phyloP scores from a whole-genome alignment of 1,140 invertebrate genomes.

The Fopius arisanus region DNA sequence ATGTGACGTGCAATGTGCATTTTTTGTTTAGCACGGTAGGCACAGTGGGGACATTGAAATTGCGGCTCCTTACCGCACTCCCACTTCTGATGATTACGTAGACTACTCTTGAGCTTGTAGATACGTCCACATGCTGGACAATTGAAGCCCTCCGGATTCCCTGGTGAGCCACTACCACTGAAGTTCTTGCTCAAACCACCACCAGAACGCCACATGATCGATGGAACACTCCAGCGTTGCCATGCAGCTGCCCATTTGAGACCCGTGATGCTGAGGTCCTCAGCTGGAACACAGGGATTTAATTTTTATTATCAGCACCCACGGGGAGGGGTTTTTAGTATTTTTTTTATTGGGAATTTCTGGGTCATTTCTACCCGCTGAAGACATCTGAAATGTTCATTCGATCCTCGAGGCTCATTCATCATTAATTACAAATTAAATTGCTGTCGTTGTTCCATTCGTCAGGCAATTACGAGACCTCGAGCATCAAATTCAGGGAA shows the following conservation, averaged over 20 bases:
- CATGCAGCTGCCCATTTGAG: conserved; percentile 70
- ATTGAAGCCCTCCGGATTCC: conserved; percentile 70
- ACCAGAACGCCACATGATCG: conserved; percentile 63
- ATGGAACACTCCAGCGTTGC: conserved; percentile 63
- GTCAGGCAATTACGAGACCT: background rate
- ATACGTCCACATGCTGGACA: conserved; percentile 81
- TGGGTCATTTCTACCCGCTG: background rate
- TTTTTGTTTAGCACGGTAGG: conserved; percentile 83
- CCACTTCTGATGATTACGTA: conserved; percentile 87
- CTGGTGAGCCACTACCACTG: conserved; percentile 46
- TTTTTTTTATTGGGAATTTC: conserved; percentile 9
- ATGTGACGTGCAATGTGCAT: conserved; percentile 87
- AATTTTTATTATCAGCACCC: conserved; percentile 49
- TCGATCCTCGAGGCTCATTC: background rate
- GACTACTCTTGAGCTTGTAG: conserved; percentile 84
- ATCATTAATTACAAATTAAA: background rate
- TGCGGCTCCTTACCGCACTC: conserved; percentile 86
- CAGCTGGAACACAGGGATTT: conserved; percentile 63
- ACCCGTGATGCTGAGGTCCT: conserved; percentile 76
- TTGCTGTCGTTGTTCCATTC: background rate
- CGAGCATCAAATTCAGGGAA: conserved; percentile 7
- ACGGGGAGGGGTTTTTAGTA: background rate
- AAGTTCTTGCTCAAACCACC: conserved; percentile 55
- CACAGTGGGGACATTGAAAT: conserved; percentile 83
- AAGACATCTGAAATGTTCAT: conserved; percentile 11